Evolutionary conservation across 2,888 invertebrate genomes (phyloP), one percentile per base, ranked within the genome.

Genomic region (Anticlea derivata): DNA sequence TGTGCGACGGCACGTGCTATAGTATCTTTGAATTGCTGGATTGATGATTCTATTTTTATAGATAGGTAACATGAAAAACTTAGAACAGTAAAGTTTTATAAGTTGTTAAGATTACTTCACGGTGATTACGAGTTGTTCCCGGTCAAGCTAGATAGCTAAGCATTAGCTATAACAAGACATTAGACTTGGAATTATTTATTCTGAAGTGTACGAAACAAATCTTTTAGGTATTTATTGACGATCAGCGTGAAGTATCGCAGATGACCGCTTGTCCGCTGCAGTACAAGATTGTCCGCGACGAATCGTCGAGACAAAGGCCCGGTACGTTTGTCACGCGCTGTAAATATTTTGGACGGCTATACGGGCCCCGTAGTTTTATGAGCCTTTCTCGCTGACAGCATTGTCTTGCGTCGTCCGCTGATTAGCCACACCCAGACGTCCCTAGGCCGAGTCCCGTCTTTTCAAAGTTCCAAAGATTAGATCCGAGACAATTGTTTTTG

Each of bases 331-430:
- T 87, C 87, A 88, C 85, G 86, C 85, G 82, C 76, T 73, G 88
- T 89, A 88, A 89, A 88, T 89, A 88, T 89, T 89, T 89, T 88
- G 86, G 89, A 86, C 84, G 70, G 77, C 75, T 83, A 84, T 80
- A 83, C 79, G 72, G 78, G 73, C 59, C 73, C 78, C 80, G 79
- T 81, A 85, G 83, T 82, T 89, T 89, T 88, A 88, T 80, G 88
- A 75, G 72, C 69, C 83, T 86, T 87, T 86, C 82, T 79, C 81
- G 80, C 80, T 80, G 80, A 73, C 73, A 70, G 73, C 73, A 83
- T 89, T 89, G 89, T 89, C 82, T 86, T 59, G 68, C 70, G 66
- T 65, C 75, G 73, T 65, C 68, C 70, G 66, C 60, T 80, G 81
- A 88, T 87, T 87, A 76, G 84, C 71, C 70, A 86, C 79, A 83